Evolutionary conservation across 2,888 invertebrate species (phyloP).

Genomic region (Erebia ligea): DNA sequence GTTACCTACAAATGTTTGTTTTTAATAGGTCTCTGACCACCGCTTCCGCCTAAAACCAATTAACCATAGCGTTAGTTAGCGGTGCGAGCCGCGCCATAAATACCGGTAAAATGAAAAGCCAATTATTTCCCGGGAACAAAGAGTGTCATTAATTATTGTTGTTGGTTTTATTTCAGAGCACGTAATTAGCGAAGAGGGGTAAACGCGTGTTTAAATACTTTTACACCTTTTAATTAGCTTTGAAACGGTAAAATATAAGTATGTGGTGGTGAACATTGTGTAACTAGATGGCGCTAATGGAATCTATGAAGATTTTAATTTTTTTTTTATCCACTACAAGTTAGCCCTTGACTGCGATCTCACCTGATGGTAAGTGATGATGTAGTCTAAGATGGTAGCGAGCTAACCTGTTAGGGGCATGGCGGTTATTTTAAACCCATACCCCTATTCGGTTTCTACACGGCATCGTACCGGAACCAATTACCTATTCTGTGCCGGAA

Average conservation of each 20-base stretch:
- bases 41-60: constrained; percentile 26
- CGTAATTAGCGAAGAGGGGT: constrained; percentile 9
- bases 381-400: too few relatives aligned
- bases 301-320: too few relatives aligned
- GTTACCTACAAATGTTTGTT: neutral
- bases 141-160: constrained; percentile 14
- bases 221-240: constrained; percentile 6
- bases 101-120: constrained; percentile 13
- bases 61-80: constrained; percentile 17
- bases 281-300: too few relatives aligned
- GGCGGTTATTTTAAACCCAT: too few relatives aligned
- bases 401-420: too few relatives aligned
- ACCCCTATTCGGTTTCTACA: too few relatives aligned
- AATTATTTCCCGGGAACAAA: constrained; percentile 24
- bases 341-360: too few relatives aligned
- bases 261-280: too few relatives aligned
- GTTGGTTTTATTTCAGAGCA: neutral
- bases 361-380: too few relatives aligned
- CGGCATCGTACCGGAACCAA: too few relatives aligned
- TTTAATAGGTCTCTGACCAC: neutral
- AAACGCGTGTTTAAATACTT: neutral
- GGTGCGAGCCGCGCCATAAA: constrained; percentile 19
- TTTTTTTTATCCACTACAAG: too few relatives aligned
- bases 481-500: too few relatives aligned
- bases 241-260: neutral